These are phyloP conservation scores for Lipophrys pholis DNA, from an alignment of 2,113 vertebrate species.

Conservation along the genomic window DNA sequence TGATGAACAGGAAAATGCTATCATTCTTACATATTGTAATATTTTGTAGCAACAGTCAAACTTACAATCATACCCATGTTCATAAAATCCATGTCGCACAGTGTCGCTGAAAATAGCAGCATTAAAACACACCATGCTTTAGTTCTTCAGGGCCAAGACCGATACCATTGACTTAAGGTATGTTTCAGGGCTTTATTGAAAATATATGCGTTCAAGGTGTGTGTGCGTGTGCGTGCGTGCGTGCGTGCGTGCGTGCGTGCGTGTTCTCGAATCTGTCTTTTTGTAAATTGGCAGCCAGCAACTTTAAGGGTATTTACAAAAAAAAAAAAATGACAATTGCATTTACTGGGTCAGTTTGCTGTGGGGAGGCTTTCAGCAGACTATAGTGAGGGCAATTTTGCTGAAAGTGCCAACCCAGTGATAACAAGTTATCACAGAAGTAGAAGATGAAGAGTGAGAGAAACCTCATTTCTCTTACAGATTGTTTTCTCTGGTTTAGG, in stretches of 20 bases:
- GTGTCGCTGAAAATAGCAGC: too few species aligned
- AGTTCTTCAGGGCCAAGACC: too few species aligned
- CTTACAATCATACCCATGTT: too few species aligned
- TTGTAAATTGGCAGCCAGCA: conserved; percentile 11
- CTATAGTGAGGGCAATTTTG: neutral
- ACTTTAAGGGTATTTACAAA: neutral
- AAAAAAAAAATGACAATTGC: conserved; percentile 11
- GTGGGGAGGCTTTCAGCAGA: conserved; percentile 4
- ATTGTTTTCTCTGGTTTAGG: neutral
- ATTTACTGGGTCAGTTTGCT: conserved; percentile 24
- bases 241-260: neutral
- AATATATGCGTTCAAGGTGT: too few species aligned
- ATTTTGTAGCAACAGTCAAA: too few species aligned
- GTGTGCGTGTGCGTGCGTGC: neutral
- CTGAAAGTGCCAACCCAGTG: conserved; percentile 1
- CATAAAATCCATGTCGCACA: too few species aligned
- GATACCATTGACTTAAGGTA: too few species aligned
- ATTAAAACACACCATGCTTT: too few species aligned
- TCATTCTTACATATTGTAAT: too few species aligned
- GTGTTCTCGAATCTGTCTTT: neutral
- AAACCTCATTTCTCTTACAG: conserved; percentile 3
- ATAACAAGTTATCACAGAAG: conserved; percentile 3
- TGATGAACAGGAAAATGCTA: too few species aligned
- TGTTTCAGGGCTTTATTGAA: too few species aligned
- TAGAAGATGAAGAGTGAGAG: conserved; percentile 3